Evolutionary conservation across 64 coral and sea anemone species (phyloP).

Genomic region (Orbicella faveolata): DNA sequence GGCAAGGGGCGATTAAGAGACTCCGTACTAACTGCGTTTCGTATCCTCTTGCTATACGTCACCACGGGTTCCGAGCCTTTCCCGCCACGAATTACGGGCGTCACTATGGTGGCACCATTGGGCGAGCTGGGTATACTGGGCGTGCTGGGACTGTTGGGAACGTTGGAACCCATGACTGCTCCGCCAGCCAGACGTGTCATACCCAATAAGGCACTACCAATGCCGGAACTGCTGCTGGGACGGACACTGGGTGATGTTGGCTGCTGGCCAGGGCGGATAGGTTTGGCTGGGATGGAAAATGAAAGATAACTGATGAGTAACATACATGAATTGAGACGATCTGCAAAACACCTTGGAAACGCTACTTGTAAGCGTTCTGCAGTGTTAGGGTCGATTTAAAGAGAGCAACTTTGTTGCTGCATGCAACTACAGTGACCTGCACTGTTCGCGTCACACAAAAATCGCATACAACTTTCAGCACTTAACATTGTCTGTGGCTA

Average conservation of each 20-base stretch:
- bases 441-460: no score
- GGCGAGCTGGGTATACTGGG: slow-evolving; percentile 75
- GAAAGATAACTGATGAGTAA: neutral
- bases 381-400: no score
- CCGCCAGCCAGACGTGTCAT: slow-evolving; percentile 79
- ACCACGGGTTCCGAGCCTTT: slow-evolving; percentile 80
- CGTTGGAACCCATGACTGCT: slow-evolving; percentile 79
- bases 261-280: slow-evolving; percentile 98
- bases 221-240: slow-evolving; percentile 49
- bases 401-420: no score
- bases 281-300: slow-evolving; percentile 79
- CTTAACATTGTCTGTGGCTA: no score
- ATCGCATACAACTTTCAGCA: no score
- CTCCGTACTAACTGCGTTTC: slow-evolving; percentile 94
- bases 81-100: slow-evolving; percentile 91
- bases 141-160: slow-evolving; percentile 76
- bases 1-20: slow-evolving; percentile 79
- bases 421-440: no score
- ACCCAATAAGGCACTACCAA: slow-evolving; percentile 82
- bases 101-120: slow-evolving; percentile 84
- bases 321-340: neutral
- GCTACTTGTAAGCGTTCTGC: no score
- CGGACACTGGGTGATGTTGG: slow-evolving; percentile 64
- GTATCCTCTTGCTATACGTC: slow-evolving; percentile 95
- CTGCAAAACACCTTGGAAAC: neutral